Evolutionary conservation across 2,797 vertebrate genomes (phyloP).

Genomic region (Eulemur albifrons): DNA sequence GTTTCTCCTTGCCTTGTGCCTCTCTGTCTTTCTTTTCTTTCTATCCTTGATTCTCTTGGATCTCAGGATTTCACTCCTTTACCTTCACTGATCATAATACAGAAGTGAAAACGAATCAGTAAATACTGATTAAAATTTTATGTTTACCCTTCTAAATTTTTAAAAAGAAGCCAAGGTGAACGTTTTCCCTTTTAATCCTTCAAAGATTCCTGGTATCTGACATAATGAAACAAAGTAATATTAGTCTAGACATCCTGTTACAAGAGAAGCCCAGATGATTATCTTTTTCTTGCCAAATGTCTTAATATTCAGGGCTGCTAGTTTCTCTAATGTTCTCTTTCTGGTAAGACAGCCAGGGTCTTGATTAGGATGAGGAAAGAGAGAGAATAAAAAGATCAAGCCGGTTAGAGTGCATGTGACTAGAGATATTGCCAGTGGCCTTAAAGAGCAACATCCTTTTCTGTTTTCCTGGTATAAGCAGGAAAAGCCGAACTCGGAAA

Average conservation of each 20-base stretch:
- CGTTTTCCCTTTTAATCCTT: constrained; percentile 37
- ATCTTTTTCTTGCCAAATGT: constrained; percentile 18
- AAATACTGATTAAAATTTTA: constrained; percentile 70
- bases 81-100: not conserved
- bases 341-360: not conserved
- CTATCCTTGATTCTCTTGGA: not conserved
- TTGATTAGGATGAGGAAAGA: not conserved
- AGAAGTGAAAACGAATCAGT: not conserved
- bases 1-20: not conserved
- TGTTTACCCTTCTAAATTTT: constrained; percentile 64
- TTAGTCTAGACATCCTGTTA: constrained; percentile 40
- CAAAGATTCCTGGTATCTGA: constrained; percentile 1
- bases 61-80: not conserved
- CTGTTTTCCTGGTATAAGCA: not conserved
- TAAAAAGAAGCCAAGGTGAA: constrained; percentile 63
- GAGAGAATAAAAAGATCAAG: not conserved
- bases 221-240: constrained; percentile 29
- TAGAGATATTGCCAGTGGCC: not conserved
- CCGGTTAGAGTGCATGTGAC: not conserved
- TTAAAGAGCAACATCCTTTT: not conserved
- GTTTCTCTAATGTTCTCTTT: not conserved
- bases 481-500: not conserved
- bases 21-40: not conserved
- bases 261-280: not conserved
- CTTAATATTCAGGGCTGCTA: constrained; percentile 40